These are phyloP conservation scores for Dufourea novaeangliae DNA, from an alignment of 1,140 invertebrate species.

Conservation along the genomic window DNA sequence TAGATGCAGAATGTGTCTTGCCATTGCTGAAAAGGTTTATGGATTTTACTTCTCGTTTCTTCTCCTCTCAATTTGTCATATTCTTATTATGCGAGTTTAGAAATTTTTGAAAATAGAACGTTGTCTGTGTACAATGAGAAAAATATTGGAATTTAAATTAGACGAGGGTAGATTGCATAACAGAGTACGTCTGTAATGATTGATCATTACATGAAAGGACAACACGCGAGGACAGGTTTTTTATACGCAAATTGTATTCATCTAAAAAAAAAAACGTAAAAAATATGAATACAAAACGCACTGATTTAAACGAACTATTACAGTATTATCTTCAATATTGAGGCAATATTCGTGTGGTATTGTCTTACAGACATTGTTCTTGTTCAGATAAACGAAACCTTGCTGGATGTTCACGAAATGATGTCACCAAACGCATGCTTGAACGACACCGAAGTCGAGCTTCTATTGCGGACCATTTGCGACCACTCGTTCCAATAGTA, in stretches of 20 bases:
- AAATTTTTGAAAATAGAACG: neutral
- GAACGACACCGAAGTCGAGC: slow-evolving; percentile 58
- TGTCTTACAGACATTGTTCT: neutral
- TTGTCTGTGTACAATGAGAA: neutral
- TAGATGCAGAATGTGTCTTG: slow-evolving; percentile 72
- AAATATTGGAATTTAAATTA: neutral
- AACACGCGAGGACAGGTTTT: neutral
- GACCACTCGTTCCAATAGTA: slow-evolving; percentile 73
- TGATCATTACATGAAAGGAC: neutral
- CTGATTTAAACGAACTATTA: neutral
- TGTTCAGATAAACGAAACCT: slow-evolving; percentile 71
- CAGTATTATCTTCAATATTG: neutral
- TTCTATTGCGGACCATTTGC: slow-evolving; percentile 67
- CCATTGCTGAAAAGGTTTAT: slow-evolving; percentile 70
- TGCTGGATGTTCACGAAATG: slow-evolving; percentile 64
- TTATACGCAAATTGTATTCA: neutral
- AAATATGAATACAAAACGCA: neutral
- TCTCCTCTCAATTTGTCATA: no score
- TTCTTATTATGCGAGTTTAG: no score
- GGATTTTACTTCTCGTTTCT: neutral
- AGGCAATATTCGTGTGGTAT: no score
- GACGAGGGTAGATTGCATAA: neutral
- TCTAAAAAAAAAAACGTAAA: neutral
- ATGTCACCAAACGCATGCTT: slow-evolving; percentile 52
- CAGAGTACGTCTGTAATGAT: neutral